A percentile compares a stretch with the other conserved stretches of the same genome.
Conservation (phyloP, 2,797 vertebrate species). For the Etheostoma perlongum region DNA sequence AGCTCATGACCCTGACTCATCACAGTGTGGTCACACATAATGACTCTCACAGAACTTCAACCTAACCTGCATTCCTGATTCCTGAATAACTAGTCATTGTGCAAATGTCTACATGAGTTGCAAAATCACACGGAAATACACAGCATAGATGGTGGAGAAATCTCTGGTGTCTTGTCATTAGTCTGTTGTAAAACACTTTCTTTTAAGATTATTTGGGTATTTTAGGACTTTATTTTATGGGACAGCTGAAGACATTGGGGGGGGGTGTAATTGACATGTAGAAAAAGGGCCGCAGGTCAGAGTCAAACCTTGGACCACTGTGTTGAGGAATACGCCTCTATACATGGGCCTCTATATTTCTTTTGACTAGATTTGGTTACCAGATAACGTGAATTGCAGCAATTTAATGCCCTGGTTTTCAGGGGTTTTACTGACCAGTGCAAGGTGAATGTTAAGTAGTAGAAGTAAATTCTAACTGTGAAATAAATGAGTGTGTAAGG, state of each 20-base stretch:
- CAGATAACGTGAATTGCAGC: not conserved
- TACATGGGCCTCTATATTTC: not conserved
- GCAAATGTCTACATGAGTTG: slow-evolving; percentile 34
- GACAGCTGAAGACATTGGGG: too few species aligned
- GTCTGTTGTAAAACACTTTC: not conserved
- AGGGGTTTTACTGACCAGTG: not conserved
- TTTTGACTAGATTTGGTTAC: not conserved
- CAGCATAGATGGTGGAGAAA: not conserved
- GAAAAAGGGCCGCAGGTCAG: too few species aligned
- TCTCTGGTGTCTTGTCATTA: not conserved
- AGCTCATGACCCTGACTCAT: slow-evolving; percentile 75
- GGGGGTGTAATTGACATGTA: too few species aligned
- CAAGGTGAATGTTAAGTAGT: not conserved
- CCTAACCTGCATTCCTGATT: slow-evolving; percentile 65
- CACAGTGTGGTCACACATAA: slow-evolving; percentile 72
- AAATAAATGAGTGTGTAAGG: slow-evolving; percentile 17
- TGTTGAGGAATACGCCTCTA: too few species aligned
- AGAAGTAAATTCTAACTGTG: not conserved
- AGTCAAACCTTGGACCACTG: too few species aligned
- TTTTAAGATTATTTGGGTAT: too few species aligned
- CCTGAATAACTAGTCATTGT: slow-evolving; percentile 54
- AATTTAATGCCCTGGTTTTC: not conserved
- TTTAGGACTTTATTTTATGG: too few species aligned
- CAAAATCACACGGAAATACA: slow-evolving; percentile 28
- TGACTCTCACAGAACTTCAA: slow-evolving; percentile 65